Conservation (phyloP, 2,113 vertebrate genomes). For the Nesogale talazaci region DNA sequence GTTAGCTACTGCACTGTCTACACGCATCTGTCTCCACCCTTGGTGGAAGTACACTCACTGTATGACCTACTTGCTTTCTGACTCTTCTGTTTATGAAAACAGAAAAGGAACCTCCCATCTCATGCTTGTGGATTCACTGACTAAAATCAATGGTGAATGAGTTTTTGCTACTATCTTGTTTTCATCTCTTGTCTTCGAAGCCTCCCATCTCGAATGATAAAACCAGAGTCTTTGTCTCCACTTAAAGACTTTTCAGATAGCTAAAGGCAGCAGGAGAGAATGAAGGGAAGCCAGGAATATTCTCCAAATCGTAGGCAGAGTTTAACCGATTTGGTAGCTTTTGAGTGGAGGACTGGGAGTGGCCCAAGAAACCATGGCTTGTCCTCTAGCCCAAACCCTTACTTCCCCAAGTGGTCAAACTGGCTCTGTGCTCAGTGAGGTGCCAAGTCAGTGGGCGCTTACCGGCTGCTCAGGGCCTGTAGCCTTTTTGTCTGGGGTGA, state of each 20-base stretch:
- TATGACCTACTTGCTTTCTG: background rate
- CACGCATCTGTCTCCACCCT: background rate
- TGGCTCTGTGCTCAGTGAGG: background rate
- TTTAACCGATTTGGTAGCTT: background rate
- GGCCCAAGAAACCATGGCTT: background rate
- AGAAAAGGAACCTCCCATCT: background rate
- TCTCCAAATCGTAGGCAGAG: background rate
- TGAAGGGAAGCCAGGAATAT: background rate
- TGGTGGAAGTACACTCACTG: background rate
- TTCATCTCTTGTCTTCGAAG: background rate
- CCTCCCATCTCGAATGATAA: conserved; percentile 12
- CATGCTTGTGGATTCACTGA: background rate
- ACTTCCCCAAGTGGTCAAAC: background rate
- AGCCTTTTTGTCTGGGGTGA: background rate
- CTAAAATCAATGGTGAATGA: background rate
- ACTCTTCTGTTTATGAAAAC: conserved; percentile 6
- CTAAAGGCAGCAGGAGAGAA: conserved; percentile 22
- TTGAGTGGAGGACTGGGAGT: background rate
- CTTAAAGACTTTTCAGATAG: conserved; percentile 33
- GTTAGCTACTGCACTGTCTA: background rate
- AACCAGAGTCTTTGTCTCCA: conserved; percentile 29
- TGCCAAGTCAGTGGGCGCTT: background rate
- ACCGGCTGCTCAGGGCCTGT: background rate
- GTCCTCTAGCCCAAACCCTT: background rate
- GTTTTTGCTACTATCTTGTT: background rate